Base-by-base conservation (phyloP, 2,797 vertebrate species). In the Gymnodraco acuticeps region DNA sequence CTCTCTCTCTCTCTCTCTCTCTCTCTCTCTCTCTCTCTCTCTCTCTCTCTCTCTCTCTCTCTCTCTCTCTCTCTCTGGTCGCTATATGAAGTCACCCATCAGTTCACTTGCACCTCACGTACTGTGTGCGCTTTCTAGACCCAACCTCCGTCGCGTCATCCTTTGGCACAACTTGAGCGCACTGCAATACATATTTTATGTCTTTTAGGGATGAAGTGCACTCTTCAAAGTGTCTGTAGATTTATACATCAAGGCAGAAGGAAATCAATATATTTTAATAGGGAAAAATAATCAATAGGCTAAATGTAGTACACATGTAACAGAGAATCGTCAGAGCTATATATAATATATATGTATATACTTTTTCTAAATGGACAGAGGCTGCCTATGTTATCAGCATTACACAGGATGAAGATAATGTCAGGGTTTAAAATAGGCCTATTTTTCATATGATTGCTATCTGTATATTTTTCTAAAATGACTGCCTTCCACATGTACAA, bases 61-160 rank as follows among this genome's bases (percentile, higher is more conserved):
- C 27, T 17, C 69, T 45, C 46, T 63, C 61, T 63, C 27, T 19
- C 46, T 14, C 69, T 3, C 6, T 27, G 27, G 27, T 5, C 27
- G 82, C 69, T 83, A 81, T 86, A 88, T 90, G 87, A 90, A 92
- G 88, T 89, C 91, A 90, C 89, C 81, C 86, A 83, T 92, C 90
- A 79, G 93, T 94, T 94, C 91, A 90, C 90, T 93, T 92, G 90
- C 93, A 86, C 82, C 88, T 93, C 92, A 93, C 93, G 93, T 93
- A 93, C 87, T 64, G 67, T 84, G 88, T 64, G 87, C 82, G 80
- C 74, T 83, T 75, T 38, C 82, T 53, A 89, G 78, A 91, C 82
- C 85, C 87, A 86, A 14, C 87, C 90, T 86, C 82, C 80, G 51
- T 50, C 83, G 84, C 92, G 92, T 92, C 91, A 91, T 92, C 81